Evolutionary conservation across 2,113 vertebrate species (phyloP).

Genomic region (Mobula birostris): DNA sequence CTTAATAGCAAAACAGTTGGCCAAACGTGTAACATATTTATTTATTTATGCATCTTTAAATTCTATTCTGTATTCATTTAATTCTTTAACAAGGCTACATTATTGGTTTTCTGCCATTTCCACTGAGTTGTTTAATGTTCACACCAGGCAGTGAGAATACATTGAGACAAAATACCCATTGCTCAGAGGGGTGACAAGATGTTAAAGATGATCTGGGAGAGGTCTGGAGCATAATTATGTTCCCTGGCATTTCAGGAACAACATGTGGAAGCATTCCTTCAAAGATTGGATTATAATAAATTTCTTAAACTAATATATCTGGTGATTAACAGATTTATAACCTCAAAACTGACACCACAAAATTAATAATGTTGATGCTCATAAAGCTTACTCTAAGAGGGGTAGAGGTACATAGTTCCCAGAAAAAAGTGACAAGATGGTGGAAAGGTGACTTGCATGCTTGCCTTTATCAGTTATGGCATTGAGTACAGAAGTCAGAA

Average conservation of each 20-base stretch:
- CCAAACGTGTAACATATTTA: background rate
- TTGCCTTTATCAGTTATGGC: too few species aligned
- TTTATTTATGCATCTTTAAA: background rate
- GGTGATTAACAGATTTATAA: background rate
- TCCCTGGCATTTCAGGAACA: background rate
- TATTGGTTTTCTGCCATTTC: constrained; percentile 6
- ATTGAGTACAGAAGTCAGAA: too few species aligned
- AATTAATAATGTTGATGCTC: background rate
- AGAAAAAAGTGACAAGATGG: too few species aligned
- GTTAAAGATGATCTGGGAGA: background rate
- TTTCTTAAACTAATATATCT: background rate
- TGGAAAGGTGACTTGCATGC: too few species aligned
- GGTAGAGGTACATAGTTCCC: too few species aligned
- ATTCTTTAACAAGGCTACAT: background rate
- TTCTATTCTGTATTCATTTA: background rate
- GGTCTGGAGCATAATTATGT: background rate
- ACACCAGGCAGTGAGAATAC: background rate
- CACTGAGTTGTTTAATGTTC: background rate
- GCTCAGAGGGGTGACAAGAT: background rate
- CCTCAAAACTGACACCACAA: background rate
- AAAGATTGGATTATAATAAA: background rate
- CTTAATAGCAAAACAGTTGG: background rate
- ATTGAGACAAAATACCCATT: background rate
- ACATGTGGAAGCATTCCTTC: background rate
- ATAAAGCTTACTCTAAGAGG: too few species aligned